phyloP scores from a whole-genome alignment of 2,797 vertebrate genomes.

The Avahi laniger region DNA sequence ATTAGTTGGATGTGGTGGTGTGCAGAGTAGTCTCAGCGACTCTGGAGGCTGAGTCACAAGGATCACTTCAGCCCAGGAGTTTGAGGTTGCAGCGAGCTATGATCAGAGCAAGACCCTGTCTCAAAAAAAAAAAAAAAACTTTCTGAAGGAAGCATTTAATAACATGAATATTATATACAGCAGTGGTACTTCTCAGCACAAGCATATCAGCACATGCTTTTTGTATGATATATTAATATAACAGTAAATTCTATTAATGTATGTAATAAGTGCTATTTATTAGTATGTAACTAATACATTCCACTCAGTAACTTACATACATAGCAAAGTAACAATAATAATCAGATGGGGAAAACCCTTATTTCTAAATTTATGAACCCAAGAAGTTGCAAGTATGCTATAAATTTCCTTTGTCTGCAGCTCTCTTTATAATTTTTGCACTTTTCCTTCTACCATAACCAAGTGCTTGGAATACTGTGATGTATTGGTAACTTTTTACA shows the following conservation, averaged over 20 bases:
- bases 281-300: not conserved
- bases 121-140: not conserved
- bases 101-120: not conserved
- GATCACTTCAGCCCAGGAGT: not conserved
- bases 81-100: not conserved
- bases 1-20: too few relatives aligned
- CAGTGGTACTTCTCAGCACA: not conserved
- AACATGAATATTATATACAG: not conserved
- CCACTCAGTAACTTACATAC: not conserved
- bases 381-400: not conserved
- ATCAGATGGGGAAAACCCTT: not conserved
- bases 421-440: not conserved
- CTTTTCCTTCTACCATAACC: not conserved
- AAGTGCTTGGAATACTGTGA: not conserved
- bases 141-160: conserved; percentile 31
- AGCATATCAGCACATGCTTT: not conserved
- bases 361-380: not conserved
- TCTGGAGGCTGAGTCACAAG: too few relatives aligned
- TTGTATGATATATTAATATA: not conserved
- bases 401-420: not conserved
- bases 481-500: not conserved
- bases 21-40: too few relatives aligned
- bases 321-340: conserved; percentile 12
- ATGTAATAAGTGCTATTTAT: not conserved
- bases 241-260: not conserved